Conservation (phyloP, 2,888 invertebrate genomes). For the Eledone cirrhosa region DNA sequence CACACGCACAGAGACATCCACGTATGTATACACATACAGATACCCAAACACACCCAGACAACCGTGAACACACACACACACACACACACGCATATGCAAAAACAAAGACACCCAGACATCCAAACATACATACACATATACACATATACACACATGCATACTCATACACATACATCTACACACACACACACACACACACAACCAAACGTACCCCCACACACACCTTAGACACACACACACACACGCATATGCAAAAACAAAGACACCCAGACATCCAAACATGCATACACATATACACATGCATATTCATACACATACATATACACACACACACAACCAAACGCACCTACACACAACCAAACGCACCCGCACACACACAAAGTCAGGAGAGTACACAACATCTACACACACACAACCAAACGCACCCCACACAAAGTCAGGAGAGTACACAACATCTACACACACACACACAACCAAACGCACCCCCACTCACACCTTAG, state of each 20-base stretch:
- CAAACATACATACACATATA: not conserved
- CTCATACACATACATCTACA: not conserved
- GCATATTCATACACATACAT: not conserved
- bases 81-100: not conserved
- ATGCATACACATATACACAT: too few relatives aligned
- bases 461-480: too few relatives aligned
- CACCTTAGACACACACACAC: not conserved
- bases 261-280: too few relatives aligned
- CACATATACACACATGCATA: not conserved
- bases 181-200: not conserved
- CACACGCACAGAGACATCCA: too few relatives aligned
- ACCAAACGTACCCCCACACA: not conserved
- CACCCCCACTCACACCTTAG: too few relatives aligned
- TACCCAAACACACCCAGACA: not conserved
- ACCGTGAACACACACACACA: not conserved
- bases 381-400: too few relatives aligned
- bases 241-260: too few relatives aligned
- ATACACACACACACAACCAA: not conserved
- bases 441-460: too few relatives aligned
- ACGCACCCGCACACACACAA: too few relatives aligned
- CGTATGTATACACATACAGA: not conserved
- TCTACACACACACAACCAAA: too few relatives aligned
- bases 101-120: not conserved
- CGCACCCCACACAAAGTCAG: too few relatives aligned
- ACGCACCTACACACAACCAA: too few relatives aligned